Percentiles rank a stretch among this genome's conserved stretches.
These are phyloP conservation scores for Halichondria panicea DNA, from an alignment of 37 sponge, comb jelly and placozoan genomes.

Conservation along the genomic window DNA sequence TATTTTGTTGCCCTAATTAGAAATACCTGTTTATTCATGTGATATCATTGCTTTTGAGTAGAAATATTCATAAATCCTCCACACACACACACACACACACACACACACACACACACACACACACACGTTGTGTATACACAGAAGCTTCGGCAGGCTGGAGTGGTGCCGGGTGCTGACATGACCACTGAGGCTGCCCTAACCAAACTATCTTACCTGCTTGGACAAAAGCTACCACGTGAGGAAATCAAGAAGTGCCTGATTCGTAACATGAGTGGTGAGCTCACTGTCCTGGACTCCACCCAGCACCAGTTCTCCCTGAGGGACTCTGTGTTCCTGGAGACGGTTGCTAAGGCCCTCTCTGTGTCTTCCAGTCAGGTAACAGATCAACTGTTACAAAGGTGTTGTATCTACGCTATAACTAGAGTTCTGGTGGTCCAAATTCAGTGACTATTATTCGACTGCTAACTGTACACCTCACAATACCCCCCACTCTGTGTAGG, in stretches of 20 bases:
- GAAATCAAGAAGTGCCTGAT: constrained; percentile 50
- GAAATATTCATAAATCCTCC: too few relatives aligned
- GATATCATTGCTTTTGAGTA: too few relatives aligned
- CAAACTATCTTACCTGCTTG: constrained; percentile 86
- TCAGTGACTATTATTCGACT: neutral
- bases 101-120: too few relatives aligned
- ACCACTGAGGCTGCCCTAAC: constrained; percentile 98
- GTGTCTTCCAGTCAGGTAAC: constrained; percentile 59
- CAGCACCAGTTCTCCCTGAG: constrained; percentile 17
- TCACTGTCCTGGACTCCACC: constrained; percentile 44
- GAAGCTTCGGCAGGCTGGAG: constrained; percentile 75
- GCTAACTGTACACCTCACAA: too few relatives aligned
- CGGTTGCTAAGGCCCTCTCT: constrained; percentile 41
- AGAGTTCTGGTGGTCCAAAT: neutral
- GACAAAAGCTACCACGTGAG: constrained; percentile 36
- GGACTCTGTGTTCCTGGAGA: constrained; percentile 24
- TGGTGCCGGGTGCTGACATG: constrained; percentile 95
- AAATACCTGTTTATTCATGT: too few relatives aligned
- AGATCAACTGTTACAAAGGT: neutral
- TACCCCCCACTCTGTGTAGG: constrained; percentile 27
- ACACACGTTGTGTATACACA: too few relatives aligned
- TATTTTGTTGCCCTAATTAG: too few relatives aligned
- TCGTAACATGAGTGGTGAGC: constrained; percentile 74
- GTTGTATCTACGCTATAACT: neutral
- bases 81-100: too few relatives aligned